phyloP scores from a whole-genome alignment of 2,113 vertebrate species.

The Pelusios castaneus region DNA sequence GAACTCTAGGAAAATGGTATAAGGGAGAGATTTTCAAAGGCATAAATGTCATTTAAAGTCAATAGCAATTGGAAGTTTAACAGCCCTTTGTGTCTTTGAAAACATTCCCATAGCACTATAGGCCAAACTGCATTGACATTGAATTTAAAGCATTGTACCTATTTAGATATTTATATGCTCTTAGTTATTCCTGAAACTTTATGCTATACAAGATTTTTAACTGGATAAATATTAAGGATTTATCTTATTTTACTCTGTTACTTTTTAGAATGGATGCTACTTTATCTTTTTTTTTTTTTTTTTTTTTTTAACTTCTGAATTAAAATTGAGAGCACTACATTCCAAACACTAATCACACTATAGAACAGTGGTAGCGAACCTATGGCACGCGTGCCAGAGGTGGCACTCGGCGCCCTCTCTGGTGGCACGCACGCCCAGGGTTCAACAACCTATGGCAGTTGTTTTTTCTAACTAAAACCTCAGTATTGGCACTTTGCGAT shows the following conservation, averaged over 20 bases:
- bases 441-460: too few species aligned
- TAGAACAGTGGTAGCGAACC: too few species aligned
- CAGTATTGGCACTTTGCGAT: too few species aligned
- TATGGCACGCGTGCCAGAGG: too few species aligned
- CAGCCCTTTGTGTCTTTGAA: not conserved
- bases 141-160: not conserved
- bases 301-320: conserved; percentile 31
- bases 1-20: not conserved
- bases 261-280: conserved; percentile 18
- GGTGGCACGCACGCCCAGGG: too few species aligned
- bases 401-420: too few species aligned
- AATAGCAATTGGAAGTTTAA: not conserved
- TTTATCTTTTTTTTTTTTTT: conserved; percentile 12
- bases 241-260: conserved; percentile 37
- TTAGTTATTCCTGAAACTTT: conserved; percentile 40
- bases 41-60: not conserved
- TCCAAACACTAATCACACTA: conserved; percentile 40
- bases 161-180: not conserved
- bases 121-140: not conserved
- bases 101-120: not conserved
- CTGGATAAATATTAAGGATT: conserved; percentile 46
- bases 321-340: conserved; percentile 10
- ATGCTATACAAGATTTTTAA: conserved; percentile 7
- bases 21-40: not conserved
- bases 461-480: too few species aligned